A percentile compares a stretch with the other conserved stretches of the same genome.
phyloP scores from a whole-genome alignment of 2,113 vertebrate species.

The Enhydra lutris region DNA sequence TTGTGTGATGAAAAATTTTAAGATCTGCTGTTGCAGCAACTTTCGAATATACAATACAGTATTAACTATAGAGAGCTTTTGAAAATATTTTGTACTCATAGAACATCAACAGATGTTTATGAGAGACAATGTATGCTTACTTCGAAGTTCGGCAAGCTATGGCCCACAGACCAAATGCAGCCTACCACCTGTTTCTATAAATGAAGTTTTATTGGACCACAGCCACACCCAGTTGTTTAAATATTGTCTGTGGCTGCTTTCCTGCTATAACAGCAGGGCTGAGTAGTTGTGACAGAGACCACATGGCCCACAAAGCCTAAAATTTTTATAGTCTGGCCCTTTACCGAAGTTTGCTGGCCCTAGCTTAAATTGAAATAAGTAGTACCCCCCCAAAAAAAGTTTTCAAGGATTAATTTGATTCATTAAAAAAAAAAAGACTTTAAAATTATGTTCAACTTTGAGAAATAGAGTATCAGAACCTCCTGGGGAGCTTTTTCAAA shows the following conservation, averaged over 20 bases:
- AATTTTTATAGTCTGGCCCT: neutral
- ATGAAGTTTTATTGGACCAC: neutral
- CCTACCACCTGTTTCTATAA: neutral
- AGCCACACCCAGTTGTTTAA: neutral
- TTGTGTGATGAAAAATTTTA: neutral
- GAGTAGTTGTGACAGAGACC: neutral
- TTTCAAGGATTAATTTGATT: neutral
- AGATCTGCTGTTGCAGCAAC: neutral
- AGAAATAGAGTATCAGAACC: neutral
- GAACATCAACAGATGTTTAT: neutral
- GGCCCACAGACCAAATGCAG: neutral
- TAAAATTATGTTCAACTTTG: neutral
- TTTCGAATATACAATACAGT: neutral
- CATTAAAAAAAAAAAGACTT: neutral
- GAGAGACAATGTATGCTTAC: neutral
- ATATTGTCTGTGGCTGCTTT: neutral
- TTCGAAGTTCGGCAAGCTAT: neutral
- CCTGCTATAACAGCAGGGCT: neutral
- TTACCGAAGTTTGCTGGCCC: neutral
- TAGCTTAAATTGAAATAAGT: constrained; percentile 4
- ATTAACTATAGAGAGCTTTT: neutral
- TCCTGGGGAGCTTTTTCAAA: neutral
- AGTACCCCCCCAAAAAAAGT: neutral
- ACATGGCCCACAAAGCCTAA: neutral
- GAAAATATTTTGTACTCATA: constrained; percentile 5